These are phyloP conservation scores for Mylabris sibirica DNA, from an alignment of 2,888 invertebrate genomes.

Conservation along the genomic window DNA sequence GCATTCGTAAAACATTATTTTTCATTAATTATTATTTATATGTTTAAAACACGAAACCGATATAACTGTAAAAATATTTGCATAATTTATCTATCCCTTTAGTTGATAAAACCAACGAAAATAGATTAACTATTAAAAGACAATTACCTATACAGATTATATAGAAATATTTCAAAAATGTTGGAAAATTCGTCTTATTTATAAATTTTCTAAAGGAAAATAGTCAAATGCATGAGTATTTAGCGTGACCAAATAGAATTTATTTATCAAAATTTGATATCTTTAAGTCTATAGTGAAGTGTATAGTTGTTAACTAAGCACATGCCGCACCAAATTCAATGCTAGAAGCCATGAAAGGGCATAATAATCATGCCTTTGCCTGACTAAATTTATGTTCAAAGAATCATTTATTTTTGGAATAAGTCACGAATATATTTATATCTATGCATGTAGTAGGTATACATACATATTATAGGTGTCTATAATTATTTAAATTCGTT, in stretches of 20 bases:
- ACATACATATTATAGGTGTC: neutral
- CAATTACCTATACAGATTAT: neutral
- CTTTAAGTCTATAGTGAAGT: slow-evolving; percentile 39
- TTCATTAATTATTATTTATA: slow-evolving; percentile 10
- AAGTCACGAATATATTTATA: slow-evolving; percentile 40
- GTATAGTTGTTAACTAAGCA: slow-evolving; percentile 31
- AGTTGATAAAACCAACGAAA: neutral
- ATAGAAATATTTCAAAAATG: neutral
- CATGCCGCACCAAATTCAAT: slow-evolving; percentile 28
- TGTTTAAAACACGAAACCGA: slow-evolving; percentile 4
- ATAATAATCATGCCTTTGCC: slow-evolving; percentile 42
- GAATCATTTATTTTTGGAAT: slow-evolving; percentile 43
- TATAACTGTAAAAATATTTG: slow-evolving; percentile 22
- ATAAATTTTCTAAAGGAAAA: neutral
- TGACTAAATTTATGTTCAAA: slow-evolving; percentile 40
- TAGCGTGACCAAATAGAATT: slow-evolving; percentile 41
- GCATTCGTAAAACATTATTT: neutral
- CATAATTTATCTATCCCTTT: neutral
- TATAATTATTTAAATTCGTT: slow-evolving; percentile 38
- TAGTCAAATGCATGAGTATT: slow-evolving; percentile 35
- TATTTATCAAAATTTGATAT: slow-evolving; percentile 44
- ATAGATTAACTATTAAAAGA: neutral
- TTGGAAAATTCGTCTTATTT: neutral
- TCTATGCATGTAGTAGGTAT: neutral
- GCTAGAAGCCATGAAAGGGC: slow-evolving; percentile 39